Evolutionary conservation across 2,888 invertebrate species (phyloP).

Genomic region (Apotomis capreana): DNA sequence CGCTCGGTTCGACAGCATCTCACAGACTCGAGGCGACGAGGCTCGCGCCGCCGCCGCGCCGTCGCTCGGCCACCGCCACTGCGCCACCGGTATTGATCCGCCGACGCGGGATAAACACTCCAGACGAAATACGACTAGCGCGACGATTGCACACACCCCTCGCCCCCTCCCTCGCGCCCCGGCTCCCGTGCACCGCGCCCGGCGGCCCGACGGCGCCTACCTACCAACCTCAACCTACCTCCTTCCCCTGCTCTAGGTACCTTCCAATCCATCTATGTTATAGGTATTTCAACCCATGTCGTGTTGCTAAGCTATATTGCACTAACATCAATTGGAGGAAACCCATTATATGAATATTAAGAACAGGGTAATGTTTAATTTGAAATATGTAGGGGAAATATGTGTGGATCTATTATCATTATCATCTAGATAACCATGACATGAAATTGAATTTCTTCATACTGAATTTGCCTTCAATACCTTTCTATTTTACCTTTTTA

Average conservation of each 20-base stretch:
- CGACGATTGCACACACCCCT: conserved; percentile 79
- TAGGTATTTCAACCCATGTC: conserved; percentile 42
- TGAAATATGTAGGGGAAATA: background rate
- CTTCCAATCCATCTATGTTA: conserved; percentile 14
- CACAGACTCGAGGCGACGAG: conserved; percentile 75
- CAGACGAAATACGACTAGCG: conserved; percentile 82
- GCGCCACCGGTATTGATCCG: conserved; percentile 83
- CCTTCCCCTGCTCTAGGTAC: conserved; percentile 30
- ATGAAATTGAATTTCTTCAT: background rate
- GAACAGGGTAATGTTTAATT: background rate
- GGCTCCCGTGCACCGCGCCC: conserved; percentile 62
- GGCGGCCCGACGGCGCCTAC: conserved; percentile 54
- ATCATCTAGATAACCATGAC: background rate
- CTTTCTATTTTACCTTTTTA: no score
- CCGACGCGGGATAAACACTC: conserved; percentile 82
- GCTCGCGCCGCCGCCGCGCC: conserved; percentile 79
- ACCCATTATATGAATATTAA: background rate
- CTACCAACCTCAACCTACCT: conserved; percentile 36
- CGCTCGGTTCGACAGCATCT: conserved; percentile 81
- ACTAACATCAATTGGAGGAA: conserved; percentile 9
- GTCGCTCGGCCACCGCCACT: conserved; percentile 79
- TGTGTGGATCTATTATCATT: no score
- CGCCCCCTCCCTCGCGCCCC: conserved; percentile 57
- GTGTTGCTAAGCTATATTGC: conserved; percentile 60
- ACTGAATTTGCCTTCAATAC: background rate